Base-by-base conservation (phyloP, 2,113 vertebrate species). In the Antennarius striatus region DNA sequence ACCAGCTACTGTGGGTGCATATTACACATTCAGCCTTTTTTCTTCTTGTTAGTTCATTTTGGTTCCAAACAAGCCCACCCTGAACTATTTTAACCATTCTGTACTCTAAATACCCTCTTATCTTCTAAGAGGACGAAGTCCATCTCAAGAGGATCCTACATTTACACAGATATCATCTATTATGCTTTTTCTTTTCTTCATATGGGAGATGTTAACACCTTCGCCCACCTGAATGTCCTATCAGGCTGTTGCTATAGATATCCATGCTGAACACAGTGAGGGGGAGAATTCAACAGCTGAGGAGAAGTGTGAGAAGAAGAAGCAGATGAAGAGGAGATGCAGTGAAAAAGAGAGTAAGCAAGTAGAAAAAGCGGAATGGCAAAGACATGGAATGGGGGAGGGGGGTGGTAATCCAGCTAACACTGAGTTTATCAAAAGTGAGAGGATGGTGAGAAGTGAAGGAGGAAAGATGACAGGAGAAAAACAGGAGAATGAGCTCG, bases 191-290 rank as follows among this genome's bases (percentile, higher is more conserved):
- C 57, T 47, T 4, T 48, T 28, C 51, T 45, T 63, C 61, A 83
- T 77, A 67, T 67, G 52, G 79, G 71, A 59, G 65, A 78, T 80
- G 70, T 85, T 92, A 83, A 82, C 87, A 79, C 86, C 77, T 80
- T 90, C 88, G 71, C 90, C 90, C 82, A 90, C 83, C 88, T 87
- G 79, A 85, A 68, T 77, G 84, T 90, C 83, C 83, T 91, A 89
- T 87, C 85, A 86, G 80, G 79, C 79, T 82, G 86, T 88, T 90
- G 89, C 91, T 91, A 92, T 92, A 92, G 89, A 91, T 92, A 93
- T 85, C 85, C 73, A 68, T 60, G 32, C 55, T 51, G 42, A 73
- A 71, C 62, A 43, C 71, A 63, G 80, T 39, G 43, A 85, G 74
- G 58, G 75, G 69, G 73, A 86, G 77, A 75, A 79, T 75, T 69